phyloP scores from a whole-genome alignment of 2,888 invertebrate genomes.

The Caenorhabditis sinica region DNA sequence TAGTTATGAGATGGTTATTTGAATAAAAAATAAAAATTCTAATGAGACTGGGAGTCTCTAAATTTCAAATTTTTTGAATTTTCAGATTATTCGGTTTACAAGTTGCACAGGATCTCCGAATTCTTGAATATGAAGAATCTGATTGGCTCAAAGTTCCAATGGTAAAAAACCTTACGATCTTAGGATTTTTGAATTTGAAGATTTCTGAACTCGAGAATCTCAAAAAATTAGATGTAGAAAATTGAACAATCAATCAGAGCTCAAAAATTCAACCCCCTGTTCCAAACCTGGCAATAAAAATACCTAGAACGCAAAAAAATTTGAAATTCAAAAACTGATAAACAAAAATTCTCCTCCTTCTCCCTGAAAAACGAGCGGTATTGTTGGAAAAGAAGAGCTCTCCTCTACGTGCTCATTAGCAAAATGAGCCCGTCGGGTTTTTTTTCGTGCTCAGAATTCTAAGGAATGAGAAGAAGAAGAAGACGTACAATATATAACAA shows the following conservation, averaged over 20 bases:
- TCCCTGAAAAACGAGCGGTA: neutral
- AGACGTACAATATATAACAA: slow-evolving; percentile 18
- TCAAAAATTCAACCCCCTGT: no score
- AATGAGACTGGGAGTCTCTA: no score
- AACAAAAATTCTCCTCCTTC: neutral
- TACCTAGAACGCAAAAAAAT: neutral
- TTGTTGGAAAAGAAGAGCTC: slow-evolving; percentile 20
- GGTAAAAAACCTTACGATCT: neutral
- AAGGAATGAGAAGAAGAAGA: slow-evolving; percentile 33
- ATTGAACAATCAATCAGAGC: no score
- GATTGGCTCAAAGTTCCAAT: neutral
- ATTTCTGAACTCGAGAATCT: neutral
- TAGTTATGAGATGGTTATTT: no score
- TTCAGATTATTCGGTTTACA: neutral
- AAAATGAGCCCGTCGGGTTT: slow-evolving; percentile 39
- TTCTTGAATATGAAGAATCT: neutral
- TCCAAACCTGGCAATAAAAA: no score
- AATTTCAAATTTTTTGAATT: slow-evolving; percentile 24
- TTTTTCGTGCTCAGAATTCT: slow-evolving; percentile 22
- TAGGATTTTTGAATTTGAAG: neutral
- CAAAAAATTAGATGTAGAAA: no score
- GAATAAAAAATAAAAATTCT: neutral
- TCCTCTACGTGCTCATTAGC: slow-evolving; percentile 38
- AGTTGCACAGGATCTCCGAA: neutral
- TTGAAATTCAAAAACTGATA: neutral